Base-by-base conservation (phyloP, 1,140 invertebrate species). In the Diprion similis region DNA sequence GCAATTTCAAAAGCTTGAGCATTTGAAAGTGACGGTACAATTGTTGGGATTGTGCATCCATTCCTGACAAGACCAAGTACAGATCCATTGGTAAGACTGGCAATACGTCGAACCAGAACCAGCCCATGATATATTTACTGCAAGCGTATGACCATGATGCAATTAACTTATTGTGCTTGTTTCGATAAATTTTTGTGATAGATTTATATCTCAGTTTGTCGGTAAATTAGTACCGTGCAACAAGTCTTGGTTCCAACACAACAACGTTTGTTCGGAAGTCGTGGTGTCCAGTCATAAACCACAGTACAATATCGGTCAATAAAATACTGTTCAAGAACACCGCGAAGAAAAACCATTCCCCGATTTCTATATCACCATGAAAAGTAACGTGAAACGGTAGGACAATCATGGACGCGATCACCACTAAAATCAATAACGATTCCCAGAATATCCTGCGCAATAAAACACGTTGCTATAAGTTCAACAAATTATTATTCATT, bases 201-300 rank as follows among this genome's bases (percentile, higher is more conserved):
- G 13, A 48, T 71, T 15, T 72, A 2, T 51, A 37, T 45, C 47
- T 48, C 18, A 71, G 4, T 15, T 45, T 68, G 71, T 45, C 1
- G 69, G 72, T 69, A 64, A 51, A 19, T 68, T 72, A 73, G 48
- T 78, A 87, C 86, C 67, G 73, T 17, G 75, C 76, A 1, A 85
- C 79, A 13, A 82, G 67, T 73, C 67, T 83, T 10, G 78, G 76
- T 46, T 85, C 76, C 24, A 86, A 71, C 11, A 76, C 72, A 45
- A 85, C 77, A 15, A 72, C 66, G 37, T 80, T 80, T 0, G 79
- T 84, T 6, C 15, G 15, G 15, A 75, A 66, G 65, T 86, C 85
- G 19, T 83, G 81, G 15, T 85, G 80, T 17, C 86, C 86, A 9
- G 84, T 87, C n/a, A 85, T 83, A 72, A 86, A 86, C 24, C 73